Evolutionary conservation across 2,888 invertebrate species (phyloP).

Genomic region (Chouioia cunea): DNA sequence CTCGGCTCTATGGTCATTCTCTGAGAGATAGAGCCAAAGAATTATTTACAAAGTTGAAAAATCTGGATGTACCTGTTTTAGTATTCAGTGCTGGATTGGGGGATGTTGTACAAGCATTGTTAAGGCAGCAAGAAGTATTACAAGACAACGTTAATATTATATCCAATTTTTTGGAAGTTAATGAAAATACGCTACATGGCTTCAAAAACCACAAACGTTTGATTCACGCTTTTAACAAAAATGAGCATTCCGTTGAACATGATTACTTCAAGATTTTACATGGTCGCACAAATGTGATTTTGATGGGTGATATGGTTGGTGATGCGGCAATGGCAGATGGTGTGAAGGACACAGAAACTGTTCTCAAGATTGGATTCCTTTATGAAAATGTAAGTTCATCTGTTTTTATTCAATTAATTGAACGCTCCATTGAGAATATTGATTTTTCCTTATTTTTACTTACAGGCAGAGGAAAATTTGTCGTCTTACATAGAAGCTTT

Average conservation of each 20-base stretch:
- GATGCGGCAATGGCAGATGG: constrained; percentile 95
- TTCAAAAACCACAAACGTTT: constrained; percentile 78
- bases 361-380: constrained; percentile 93
- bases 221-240: constrained; percentile 96
- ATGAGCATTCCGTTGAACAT: constrained; percentile 84
- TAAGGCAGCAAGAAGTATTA: constrained; percentile 78
- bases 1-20: constrained; percentile 69
- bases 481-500: constrained; percentile 82
- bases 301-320: constrained; percentile 93
- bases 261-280: constrained; percentile 83
- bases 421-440: background rate
- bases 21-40: constrained; percentile 79
- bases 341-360: constrained; percentile 78
- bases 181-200: constrained; percentile 71
- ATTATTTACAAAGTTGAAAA: constrained; percentile 75
- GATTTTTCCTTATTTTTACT: constrained; percentile 43
- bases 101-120: constrained; percentile 84
- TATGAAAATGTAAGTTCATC: constrained; percentile 77
- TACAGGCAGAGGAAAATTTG: constrained; percentile 77
- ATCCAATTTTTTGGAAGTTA: constrained; percentile 87
- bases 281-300: constrained; percentile 82
- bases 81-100: constrained; percentile 97
- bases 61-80: constrained; percentile 83
- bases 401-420: background rate
- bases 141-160: constrained; percentile 84